Evolutionary conservation across 2,113 vertebrate species (phyloP), one percentile per base, ranked within the genome.

Genomic region (Chaenocephalus aceratus): DNA sequence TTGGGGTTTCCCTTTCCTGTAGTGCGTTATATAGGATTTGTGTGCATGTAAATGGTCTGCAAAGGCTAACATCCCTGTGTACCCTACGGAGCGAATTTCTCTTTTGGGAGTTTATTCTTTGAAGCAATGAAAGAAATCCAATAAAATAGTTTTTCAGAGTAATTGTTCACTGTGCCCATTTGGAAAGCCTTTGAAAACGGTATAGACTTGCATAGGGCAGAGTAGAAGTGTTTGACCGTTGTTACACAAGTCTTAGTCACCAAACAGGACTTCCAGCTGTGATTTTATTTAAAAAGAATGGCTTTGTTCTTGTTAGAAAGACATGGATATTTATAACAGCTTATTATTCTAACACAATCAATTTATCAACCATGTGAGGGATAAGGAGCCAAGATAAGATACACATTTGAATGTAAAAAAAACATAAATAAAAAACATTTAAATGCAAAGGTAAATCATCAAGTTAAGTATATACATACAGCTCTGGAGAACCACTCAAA

Each of bases 381-480:
- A 34, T 18, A 26, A 26, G 2, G 44, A 26, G 4, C 10, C n/a
- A 8, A 23, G n/a, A 41, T 41, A 5, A 41, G 36, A 41, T 41
- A 41, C 6, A 41, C 36, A 41, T 41, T 41, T 41, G 36, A 41
- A 41, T 5, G 36, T 5, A 5, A 41, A 41, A 41, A 41, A 41
- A 45, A 11, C 23, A 34, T 61, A 7, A 41, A 41, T 41, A 7
- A 41, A 41, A 1, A 41, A 41, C 36, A 41, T n/a, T 60, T 45
- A 67, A 67, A 67, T 61, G 56, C 46, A 34, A 66, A 60, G 73
- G 21, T 0, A 60, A 46, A 21, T 46, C 9, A 59, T 67, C 21
- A 66, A 30, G 16, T 45, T 11, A 30, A 30, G 4, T 30, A 30
- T 30, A 30, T 30, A 4, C 30, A 30, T 30, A 30, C 3, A 30